Evolutionary conservation across 2,888 invertebrate genomes (phyloP).

Genomic region (Oxystoma pomonae): DNA sequence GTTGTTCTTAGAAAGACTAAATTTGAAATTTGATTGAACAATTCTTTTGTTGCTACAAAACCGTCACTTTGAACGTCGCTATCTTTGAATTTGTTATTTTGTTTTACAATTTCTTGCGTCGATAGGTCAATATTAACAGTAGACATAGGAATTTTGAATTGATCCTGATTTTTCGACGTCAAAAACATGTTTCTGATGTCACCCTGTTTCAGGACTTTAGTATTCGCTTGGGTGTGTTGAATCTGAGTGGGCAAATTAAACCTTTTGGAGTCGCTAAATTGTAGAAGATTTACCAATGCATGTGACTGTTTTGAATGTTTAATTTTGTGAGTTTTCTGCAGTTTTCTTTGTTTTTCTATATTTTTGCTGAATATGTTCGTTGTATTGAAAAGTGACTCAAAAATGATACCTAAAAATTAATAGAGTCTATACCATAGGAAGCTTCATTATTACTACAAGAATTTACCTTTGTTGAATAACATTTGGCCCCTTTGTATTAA

Average conservation of each 20-base stretch:
- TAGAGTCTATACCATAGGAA: too few species aligned
- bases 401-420: not conserved
- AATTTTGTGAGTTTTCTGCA: constrained; percentile 49
- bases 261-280: constrained; percentile 51
- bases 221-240: constrained; percentile 39
- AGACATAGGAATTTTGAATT: constrained; percentile 27
- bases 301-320: constrained; percentile 50
- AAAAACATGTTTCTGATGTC: constrained; percentile 57
- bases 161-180: constrained; percentile 49
- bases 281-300: constrained; percentile 48
- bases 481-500: constrained; percentile 28
- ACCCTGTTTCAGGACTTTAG: constrained; percentile 47
- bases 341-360: constrained; percentile 51
- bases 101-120: constrained; percentile 1
- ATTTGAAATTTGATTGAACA: constrained; percentile 47
- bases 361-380: constrained; percentile 42
- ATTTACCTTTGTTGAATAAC: constrained; percentile 32
- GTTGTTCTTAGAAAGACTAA: constrained; percentile 30
- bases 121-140: constrained; percentile 6
- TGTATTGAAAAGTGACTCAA: not conserved
- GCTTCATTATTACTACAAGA: not conserved
- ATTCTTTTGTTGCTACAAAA: constrained; percentile 43
- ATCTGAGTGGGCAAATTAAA: constrained; percentile 50
- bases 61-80: not conserved
- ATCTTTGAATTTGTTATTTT: not conserved